These are phyloP conservation scores for Hoplostethus mediterraneus DNA, from an alignment of 2,797 vertebrate genomes.

Conservation along the genomic window DNA sequence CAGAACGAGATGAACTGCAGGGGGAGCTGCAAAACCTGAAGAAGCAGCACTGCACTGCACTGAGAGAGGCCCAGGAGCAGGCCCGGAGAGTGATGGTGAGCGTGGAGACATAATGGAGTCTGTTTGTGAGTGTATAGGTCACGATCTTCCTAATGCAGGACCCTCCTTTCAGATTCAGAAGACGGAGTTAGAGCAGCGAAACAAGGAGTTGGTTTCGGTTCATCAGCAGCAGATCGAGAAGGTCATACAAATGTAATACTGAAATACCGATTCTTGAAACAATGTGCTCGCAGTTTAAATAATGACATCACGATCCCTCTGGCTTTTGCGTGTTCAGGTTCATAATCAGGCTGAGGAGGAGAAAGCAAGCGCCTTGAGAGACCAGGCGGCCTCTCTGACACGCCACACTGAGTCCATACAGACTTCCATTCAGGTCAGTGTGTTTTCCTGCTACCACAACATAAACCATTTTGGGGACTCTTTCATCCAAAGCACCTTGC, in stretches of 20 bases:
- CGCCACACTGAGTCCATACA: slow-evolving; percentile 62
- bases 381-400: slow-evolving; percentile 65
- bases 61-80: slow-evolving; percentile 65
- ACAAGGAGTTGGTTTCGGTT: slow-evolving; percentile 50
- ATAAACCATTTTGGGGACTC: background rate
- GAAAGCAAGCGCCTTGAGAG: slow-evolving; percentile 64
- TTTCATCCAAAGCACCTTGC: background rate
- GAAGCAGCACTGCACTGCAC: slow-evolving; percentile 48
- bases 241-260: slow-evolving; percentile 43
- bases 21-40: slow-evolving; percentile 64
- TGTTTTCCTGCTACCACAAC: background rate
- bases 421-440: slow-evolving; percentile 63
- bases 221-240: slow-evolving; percentile 70
- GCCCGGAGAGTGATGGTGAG: slow-evolving; percentile 57
- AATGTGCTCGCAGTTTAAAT: slow-evolving; percentile 1
- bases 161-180: slow-evolving; percentile 58
- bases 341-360: slow-evolving; percentile 60
- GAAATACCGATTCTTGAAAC: background rate
- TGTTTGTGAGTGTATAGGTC: background rate
- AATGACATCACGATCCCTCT: background rate
- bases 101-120: background rate
- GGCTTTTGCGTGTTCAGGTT: slow-evolving; percentile 47
- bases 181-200: slow-evolving; percentile 65
- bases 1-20: slow-evolving; percentile 68
- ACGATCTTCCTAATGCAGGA: background rate